These are phyloP conservation scores for Apamea anceps DNA, from an alignment of 2,888 invertebrate genomes.

Conservation along the genomic window DNA sequence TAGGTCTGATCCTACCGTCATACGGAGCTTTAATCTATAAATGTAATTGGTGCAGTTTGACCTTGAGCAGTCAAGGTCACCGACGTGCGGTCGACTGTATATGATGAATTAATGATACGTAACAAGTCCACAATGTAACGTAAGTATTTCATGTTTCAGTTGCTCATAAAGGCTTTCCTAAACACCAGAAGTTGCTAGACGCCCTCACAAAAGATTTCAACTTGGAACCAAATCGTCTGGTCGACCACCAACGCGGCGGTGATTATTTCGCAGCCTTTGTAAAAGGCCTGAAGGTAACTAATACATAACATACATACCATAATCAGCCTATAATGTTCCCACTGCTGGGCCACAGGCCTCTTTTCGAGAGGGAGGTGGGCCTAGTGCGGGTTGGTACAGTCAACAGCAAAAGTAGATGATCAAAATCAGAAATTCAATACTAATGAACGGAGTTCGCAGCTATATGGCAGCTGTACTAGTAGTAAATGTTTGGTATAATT, in stretches of 20 bases:
- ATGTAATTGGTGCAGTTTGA: not conserved
- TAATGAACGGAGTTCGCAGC: no score
- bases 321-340: not conserved
- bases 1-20: not conserved
- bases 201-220: slow-evolving; percentile 78
- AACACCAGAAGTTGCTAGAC: slow-evolving; percentile 85
- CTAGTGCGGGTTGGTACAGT: no score
- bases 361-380: no score
- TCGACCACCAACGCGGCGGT: slow-evolving; percentile 74
- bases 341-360: no score
- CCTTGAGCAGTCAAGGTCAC: not conserved
- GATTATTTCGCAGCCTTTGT: slow-evolving; percentile 81
- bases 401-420: no score
- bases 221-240: slow-evolving; percentile 66
- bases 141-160: slow-evolving; percentile 84
- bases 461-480: no score
- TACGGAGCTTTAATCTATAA: not conserved
- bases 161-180: slow-evolving; percentile 95
- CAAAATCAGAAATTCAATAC: no score
- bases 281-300: slow-evolving; percentile 84
- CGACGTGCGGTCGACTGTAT: not conserved
- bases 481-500: no score
- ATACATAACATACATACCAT: not conserved
- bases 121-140: slow-evolving; percentile 1
- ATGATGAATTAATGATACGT: no score